phyloP scores from a whole-genome alignment of 2,888 invertebrate genomes.

The Caenorhabditis angaria region DNA sequence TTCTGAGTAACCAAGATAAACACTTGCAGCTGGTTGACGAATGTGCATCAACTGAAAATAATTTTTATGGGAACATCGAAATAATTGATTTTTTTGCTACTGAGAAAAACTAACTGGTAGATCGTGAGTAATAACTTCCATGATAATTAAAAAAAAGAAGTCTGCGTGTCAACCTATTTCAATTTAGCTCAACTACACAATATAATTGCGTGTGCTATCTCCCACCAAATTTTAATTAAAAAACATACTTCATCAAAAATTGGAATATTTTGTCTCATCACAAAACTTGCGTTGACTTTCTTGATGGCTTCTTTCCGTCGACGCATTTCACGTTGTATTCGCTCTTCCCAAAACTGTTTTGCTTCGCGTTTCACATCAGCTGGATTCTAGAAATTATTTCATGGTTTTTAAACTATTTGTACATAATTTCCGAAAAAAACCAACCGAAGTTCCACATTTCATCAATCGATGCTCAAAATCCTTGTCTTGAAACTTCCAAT shows the following conservation, averaged over 20 bases:
- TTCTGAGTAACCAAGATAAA: background rate
- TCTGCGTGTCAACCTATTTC: too few species aligned
- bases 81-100: too few species aligned
- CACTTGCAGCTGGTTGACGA: background rate
- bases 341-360: background rate
- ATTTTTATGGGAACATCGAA: too few species aligned
- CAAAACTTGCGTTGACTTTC: constrained; percentile 6
- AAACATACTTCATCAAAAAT: background rate
- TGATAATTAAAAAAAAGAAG: too few species aligned
- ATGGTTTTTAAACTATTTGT: background rate
- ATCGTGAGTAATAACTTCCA: too few species aligned
- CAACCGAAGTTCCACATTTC: background rate
- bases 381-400: background rate
- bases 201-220: too few species aligned
- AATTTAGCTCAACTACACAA: too few species aligned
- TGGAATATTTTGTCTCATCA: background rate
- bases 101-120: too few species aligned
- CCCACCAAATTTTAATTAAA: too few species aligned
- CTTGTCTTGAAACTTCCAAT: constrained; percentile 26
- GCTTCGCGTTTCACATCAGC: background rate
- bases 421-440: background rate
- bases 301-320: background rate
- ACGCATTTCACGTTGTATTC: background rate
- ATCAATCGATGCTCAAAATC: constrained; percentile 21
- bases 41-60: background rate